Base-by-base conservation (phyloP, 2,888 invertebrate genomes). In the Leptinotarsa juncta region DNA sequence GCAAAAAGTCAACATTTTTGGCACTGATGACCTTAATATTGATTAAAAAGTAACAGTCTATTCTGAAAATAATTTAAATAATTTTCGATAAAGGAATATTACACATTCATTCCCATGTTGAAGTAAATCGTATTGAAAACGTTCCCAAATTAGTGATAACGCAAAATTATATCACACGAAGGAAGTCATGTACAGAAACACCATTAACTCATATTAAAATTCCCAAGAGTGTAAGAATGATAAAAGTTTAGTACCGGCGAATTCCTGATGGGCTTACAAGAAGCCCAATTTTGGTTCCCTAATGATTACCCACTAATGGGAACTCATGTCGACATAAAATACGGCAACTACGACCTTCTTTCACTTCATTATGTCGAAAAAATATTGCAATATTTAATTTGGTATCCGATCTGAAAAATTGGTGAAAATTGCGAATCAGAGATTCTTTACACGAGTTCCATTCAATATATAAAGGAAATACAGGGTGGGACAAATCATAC, bases 251-350 rank as follows among this genome's bases (percentile, higher is more conserved):
- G 55, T 57, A 18, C 55, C 15, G 14, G 20, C 20, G 23, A 57
- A 57, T 57, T 23, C 23, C 57, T 57, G 20, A 57, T 57, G 57
- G 57, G 57, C 57, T 57, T 4, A 18, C 14, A 20, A 57, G 57
- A 57, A 4, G 14, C 4, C 57, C 20, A 57, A 57, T 57, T 57
- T 23, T 57, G 14, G 23, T 14, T 57, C 57, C 57, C 57, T 23
- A 57, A 57, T 57, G 57, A 23, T 57, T 57, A 57, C 23, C 26
- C 3, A 15, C 57, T 57, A 7, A 57, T 23, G 57, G 57, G 20
- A 57, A 23, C 23, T 57, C 57, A 57, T 57, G 57, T 57, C 23
- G 23, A 57, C 20, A 57, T 14, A 23, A 57, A 57, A 57, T 57
- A 57, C 57, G 23, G 15, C 3, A 14, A 57, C 23, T 15, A 3